Evolutionary conservation across 2,113 vertebrate species (phyloP), one percentile per base, ranked within the genome.

Genomic region (Rhipidura dahli): DNA sequence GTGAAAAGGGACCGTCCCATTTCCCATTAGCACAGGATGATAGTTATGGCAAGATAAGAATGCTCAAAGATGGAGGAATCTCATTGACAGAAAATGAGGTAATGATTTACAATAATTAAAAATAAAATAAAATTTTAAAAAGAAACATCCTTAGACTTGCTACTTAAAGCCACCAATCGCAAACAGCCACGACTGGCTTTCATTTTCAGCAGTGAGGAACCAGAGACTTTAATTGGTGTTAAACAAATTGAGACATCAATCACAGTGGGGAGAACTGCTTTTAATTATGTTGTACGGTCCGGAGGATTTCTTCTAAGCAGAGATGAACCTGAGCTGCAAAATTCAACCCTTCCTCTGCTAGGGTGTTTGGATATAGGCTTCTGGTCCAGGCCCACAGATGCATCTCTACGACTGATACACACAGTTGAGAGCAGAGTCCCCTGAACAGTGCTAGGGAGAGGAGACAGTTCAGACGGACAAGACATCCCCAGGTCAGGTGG

Each of bases 61-160:
- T 96, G 98, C 92, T 96, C 94, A 87, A 96, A 83, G 94, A 97
- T 98, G 98, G 95, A 97, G 94, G 97, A 96, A 65, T 97, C 90
- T 96, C 87, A 92, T 86, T 96, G 97, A 95, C 97, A 94, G 96
- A 94, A 96, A 96, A 98, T 98, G 98, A 98, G 98, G 98, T 98
- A 98, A 98, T 98, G 98, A 96, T 97, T 98, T 97, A 98, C 98
- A 98, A 98, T 97, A 97, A 98, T 98, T 94, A 97, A 97, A 97
- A 96, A 95, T 96, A 95, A 97, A 97, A 96, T 96, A 94, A 96
- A 91, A 79, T 85, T 89, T 10, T 21, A 69, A 93, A 82, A 91
- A 87, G 65, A 60, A 84, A 75, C 91, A 94, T 86, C 97, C 97
- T 98, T 97, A 97, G 83, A 95, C 97, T 98, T 95, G 96, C 97